These are phyloP conservation scores for Acanthiza pusilla DNA, from an alignment of 2,797 vertebrate genomes.

Conservation along the genomic window DNA sequence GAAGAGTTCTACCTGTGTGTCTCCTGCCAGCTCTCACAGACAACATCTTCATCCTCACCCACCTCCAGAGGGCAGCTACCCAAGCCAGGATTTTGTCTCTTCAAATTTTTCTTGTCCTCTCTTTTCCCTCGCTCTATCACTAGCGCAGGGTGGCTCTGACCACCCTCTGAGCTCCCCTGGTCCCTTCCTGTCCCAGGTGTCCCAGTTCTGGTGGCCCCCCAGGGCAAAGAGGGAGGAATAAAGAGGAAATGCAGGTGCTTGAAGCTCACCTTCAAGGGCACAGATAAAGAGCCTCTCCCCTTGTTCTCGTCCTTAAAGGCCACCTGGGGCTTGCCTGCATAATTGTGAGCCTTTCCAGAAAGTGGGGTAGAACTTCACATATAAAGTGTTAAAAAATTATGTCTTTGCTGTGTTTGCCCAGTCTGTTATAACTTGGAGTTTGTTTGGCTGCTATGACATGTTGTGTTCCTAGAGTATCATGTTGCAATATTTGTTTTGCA, in stretches of 20 bases:
- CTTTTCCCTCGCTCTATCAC: background rate
- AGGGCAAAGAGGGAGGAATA: background rate
- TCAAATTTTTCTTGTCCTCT: background rate
- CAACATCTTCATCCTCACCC: background rate
- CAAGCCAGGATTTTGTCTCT: background rate
- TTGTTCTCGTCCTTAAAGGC: background rate
- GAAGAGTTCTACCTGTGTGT: background rate
- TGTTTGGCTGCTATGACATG: background rate
- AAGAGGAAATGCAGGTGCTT: background rate
- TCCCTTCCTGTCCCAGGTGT: background rate
- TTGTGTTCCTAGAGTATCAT: background rate
- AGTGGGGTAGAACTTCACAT: background rate
- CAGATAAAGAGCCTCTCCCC: background rate
- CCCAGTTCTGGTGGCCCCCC: background rate
- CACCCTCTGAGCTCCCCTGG: rapidly evolving
- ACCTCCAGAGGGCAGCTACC: background rate
- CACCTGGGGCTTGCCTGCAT: background rate
- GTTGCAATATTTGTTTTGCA: background rate
- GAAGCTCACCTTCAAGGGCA: background rate
- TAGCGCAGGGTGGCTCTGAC: background rate
- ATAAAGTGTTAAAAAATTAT: background rate
- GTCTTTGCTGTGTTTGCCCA: background rate
- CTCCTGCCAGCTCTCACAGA: background rate
- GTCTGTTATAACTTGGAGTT: background rate
- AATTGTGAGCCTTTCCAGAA: background rate